phyloP scores from a whole-genome alignment of 2,888 invertebrate species.

The Trichopria drosophilae region DNA sequence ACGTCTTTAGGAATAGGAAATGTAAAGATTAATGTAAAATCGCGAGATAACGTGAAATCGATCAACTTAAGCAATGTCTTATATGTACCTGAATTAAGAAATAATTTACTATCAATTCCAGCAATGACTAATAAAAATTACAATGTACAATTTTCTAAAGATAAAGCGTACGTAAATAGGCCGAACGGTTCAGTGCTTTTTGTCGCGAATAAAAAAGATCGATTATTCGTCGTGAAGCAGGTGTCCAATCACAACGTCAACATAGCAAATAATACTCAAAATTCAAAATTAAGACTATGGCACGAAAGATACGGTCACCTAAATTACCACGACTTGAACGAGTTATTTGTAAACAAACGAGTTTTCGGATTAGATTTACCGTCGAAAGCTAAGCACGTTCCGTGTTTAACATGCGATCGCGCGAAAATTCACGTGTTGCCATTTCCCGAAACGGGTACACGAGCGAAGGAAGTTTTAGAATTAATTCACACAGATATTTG shows the following conservation, averaged over 20 bases:
- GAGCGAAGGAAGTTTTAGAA: too few relatives aligned
- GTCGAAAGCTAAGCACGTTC: too few relatives aligned
- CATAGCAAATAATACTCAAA: too few relatives aligned
- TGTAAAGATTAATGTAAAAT: background rate
- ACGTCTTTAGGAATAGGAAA: too few relatives aligned
- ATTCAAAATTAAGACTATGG: background rate
- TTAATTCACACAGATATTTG: too few relatives aligned
- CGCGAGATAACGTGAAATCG: background rate
- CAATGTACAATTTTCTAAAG: background rate
- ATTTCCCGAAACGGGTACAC: too few relatives aligned
- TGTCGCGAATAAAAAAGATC: background rate
- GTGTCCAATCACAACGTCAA: background rate
- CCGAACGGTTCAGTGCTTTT: background rate
- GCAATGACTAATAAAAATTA: conserved; percentile 2
- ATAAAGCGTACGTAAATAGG: background rate
- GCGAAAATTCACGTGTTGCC: too few relatives aligned
- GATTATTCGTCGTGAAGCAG: background rate
- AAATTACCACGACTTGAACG: too few relatives aligned
- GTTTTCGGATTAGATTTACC: too few relatives aligned
- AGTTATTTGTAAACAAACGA: too few relatives aligned
- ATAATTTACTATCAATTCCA: conserved; percentile 3
- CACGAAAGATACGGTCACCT: too few relatives aligned
- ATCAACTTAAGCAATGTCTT: conserved; percentile 7
- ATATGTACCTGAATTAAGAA: conserved; percentile 5
- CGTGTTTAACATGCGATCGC: too few relatives aligned